Base-by-base conservation (phyloP, 2,888 invertebrate species). In the Rhagonycha lutea region DNA sequence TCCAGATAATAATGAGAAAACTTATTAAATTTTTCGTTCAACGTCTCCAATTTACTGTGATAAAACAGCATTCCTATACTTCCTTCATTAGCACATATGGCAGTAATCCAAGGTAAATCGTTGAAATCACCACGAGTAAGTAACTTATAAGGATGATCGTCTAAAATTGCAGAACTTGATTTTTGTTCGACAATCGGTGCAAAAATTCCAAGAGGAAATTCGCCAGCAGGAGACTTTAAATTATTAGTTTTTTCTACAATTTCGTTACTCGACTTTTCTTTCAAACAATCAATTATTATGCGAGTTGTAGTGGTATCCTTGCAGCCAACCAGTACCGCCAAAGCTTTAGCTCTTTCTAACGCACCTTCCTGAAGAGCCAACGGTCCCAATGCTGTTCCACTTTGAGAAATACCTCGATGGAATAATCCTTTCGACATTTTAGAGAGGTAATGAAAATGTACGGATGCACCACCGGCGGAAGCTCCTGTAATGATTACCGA, bases 341-440 rank as follows among this genome's bases (percentile, higher is more conserved):
- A 18, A 18, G 18, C 18, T 18, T 18, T 18, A 18, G 18, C 18
- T 18, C 18, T 18, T 18, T 18, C 18, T 18, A 18, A 18, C 18
- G 18, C 18, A 18, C 18, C 18, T 18, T 18, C 0, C 0, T 89
- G 87, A 65, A 92, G 86, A 0, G 91, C 84, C 88, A 88, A 88
- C 0, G 91, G 89, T 61, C 90, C 87, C 8, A 94, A 87, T 0
- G 93, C 91, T 0, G 92, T 90, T 0, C 95, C 94, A 81, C 95
- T 94, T 84, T 91, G 90, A 0, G 94, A 93, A 61, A 92, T 91
- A 12, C 92, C 94, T 61, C 90, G 87, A 79, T 89, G 85, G 82
- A 92, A 92, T 5, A 90, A 86, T 14, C 90, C 85, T 80, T 77
- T 81, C 11, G 87, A 86, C 47, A 83, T 32, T 10, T 84, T 83